Percentiles rank a stretch among this genome's conserved stretches.
These are phyloP conservation scores for Drosophila saltans DNA, from an alignment of 1,140 invertebrate genomes.

Conservation along the genomic window DNA sequence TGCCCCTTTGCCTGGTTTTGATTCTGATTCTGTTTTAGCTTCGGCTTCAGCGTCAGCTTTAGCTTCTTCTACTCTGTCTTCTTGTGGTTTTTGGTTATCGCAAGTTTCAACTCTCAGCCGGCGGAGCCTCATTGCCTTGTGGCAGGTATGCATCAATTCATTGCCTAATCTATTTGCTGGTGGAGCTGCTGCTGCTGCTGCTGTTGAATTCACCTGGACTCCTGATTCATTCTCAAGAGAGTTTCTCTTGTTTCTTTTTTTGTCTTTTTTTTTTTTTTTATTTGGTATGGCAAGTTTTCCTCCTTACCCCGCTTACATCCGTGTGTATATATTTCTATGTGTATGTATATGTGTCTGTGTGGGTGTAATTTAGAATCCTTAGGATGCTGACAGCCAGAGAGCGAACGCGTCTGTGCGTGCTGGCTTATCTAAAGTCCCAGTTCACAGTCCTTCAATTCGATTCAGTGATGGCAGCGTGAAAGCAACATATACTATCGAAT, in stretches of 20 bases:
- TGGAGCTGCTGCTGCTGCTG: constrained; percentile 35
- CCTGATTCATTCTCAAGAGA: background rate
- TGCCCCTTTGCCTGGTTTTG: constrained; percentile 3
- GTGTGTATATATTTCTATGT: constrained; percentile 10
- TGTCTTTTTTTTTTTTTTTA: background rate
- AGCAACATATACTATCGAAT: background rate
- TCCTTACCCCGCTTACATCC: background rate
- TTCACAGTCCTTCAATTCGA: constrained; percentile 31
- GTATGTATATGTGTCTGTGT: constrained; percentile 15
- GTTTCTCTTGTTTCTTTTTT: background rate
- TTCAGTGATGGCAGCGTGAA: constrained; percentile 15
- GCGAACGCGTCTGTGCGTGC: constrained; percentile 64
- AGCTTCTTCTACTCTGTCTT: constrained; percentile 10
- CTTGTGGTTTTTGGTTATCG: constrained; percentile 73
- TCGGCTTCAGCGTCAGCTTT: background rate
- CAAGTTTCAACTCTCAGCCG: constrained; percentile 54
- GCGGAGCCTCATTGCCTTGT: constrained; percentile 40
- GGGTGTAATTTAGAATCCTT: constrained; percentile 68
- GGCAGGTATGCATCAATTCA: constrained; percentile 79
- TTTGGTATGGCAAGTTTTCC: constrained; percentile 1
- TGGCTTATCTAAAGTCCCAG: constrained; percentile 58
- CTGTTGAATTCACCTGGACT: constrained; percentile 45
- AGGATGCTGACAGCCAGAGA: constrained; percentile 67
- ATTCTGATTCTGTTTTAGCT: constrained; percentile 5
- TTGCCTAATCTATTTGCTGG: constrained; percentile 76